A percentile compares a stretch with the other conserved stretches of the same genome.
Evolutionary conservation across 2,113 vertebrate genomes (phyloP).

Genomic region (Pionites leucogaster): DNA sequence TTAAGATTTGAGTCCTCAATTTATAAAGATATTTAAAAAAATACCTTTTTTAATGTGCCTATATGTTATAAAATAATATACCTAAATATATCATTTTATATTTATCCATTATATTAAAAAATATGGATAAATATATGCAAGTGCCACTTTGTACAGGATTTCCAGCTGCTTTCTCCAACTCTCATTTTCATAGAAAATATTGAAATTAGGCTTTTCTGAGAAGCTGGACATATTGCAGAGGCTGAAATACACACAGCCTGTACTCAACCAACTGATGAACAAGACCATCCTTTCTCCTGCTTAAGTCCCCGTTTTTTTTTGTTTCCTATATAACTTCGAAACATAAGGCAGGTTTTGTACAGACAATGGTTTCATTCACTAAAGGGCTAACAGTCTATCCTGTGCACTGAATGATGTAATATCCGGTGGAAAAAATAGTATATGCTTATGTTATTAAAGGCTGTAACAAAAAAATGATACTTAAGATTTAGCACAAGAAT

Average conservation of each 20-base stretch:
- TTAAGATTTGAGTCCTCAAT: neutral
- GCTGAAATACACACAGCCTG: neutral
- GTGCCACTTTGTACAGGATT: neutral
- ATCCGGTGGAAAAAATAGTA: constrained; percentile 34
- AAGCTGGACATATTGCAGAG: neutral
- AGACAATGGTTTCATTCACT: neutral
- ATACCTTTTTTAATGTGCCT: neutral
- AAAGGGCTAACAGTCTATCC: neutral
- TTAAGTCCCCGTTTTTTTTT: neutral
- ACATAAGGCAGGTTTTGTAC: neutral
- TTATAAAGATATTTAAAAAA: neutral
- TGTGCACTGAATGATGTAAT: neutral
- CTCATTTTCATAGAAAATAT: neutral
- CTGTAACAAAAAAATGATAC: neutral
- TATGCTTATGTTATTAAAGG: neutral
- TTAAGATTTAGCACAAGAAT: neutral
- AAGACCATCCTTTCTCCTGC: neutral
- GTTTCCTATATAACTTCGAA: neutral
- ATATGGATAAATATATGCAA: neutral
- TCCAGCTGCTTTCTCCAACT: neutral
- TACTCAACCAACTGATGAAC: neutral
- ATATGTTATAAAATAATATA: neutral
- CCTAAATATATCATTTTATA: neutral
- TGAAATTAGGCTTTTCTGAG: neutral
- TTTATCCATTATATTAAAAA: neutral